Percentiles rank a stretch among this genome's conserved stretches.
phyloP scores from a whole-genome alignment of 1,140 invertebrate species.

The Scaptomyza graminum region DNA sequence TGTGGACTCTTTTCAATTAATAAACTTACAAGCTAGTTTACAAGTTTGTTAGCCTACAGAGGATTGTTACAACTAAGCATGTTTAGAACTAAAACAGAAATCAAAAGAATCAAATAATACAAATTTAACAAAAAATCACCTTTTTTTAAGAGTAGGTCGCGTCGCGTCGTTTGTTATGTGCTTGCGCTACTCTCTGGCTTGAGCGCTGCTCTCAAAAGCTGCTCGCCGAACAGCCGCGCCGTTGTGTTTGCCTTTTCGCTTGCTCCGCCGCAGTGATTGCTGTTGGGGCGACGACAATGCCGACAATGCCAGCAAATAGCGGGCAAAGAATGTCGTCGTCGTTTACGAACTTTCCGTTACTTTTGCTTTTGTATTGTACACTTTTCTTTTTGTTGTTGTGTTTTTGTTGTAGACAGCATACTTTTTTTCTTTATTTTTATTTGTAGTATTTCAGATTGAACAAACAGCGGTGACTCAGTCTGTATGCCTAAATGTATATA shows the following conservation, averaged over 20 bases:
- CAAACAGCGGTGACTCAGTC: slow-evolving; percentile 31
- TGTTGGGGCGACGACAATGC: slow-evolving; percentile 24
- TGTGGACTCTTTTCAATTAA: slow-evolving; percentile 22
- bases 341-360: slow-evolving; percentile 54
- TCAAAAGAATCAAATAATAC: slow-evolving; percentile 55
- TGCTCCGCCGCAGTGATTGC: slow-evolving; percentile 30
- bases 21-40: slow-evolving; percentile 55
- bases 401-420: slow-evolving; percentile 17
- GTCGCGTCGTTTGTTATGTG: slow-evolving; percentile 65
- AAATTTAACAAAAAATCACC: slow-evolving; percentile 70
- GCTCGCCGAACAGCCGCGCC: slow-evolving; percentile 21
- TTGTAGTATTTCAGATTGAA: slow-evolving; percentile 15
- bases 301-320: slow-evolving; percentile 40
- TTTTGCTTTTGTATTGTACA: slow-evolving; percentile 41
- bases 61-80: slow-evolving; percentile 56
- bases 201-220: slow-evolving; percentile 32
- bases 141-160: slow-evolving; percentile 70
- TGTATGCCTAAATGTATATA: background rate
- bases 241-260: slow-evolving; percentile 35
- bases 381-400: slow-evolving; percentile 49
- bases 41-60: slow-evolving; percentile 54
- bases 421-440: slow-evolving; percentile 1
- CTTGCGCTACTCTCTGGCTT: slow-evolving; percentile 39
- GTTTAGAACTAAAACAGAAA: slow-evolving; percentile 63
- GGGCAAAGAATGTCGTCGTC: slow-evolving; percentile 41